A percentile compares a stretch with the other conserved stretches of the same genome.
Conservation (phyloP, 2,113 vertebrate species). For the Probosciger aterrimus region DNA sequence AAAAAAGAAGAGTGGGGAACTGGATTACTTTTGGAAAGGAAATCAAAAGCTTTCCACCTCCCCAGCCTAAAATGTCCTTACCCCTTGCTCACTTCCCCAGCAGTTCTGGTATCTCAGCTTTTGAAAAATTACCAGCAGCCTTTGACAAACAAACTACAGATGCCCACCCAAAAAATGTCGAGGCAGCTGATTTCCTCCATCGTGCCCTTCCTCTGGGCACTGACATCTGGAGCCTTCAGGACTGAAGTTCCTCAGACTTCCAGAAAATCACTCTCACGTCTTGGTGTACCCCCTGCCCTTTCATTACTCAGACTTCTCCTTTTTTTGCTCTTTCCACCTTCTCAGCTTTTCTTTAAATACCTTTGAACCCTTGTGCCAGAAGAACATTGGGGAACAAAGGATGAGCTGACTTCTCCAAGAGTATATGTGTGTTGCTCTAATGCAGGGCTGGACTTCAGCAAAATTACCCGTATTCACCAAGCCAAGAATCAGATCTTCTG, state of each 20-base stretch:
- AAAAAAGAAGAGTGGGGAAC: neutral
- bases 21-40: neutral
- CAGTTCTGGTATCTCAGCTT: neutral
- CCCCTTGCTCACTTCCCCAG: neutral
- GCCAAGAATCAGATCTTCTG: neutral
- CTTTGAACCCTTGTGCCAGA: neutral
- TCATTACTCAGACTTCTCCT: neutral
- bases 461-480: neutral
- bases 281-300: neutral
- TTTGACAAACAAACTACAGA: neutral
- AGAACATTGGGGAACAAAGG: neutral
- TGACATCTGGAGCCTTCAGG: neutral
- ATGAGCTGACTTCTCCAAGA: neutral
- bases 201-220: neutral
- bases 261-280: neutral
- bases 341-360: constrained; percentile 15
- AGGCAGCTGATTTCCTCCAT: neutral
- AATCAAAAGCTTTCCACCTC: neutral
- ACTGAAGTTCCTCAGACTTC: constrained; percentile 7
- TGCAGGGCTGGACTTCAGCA: neutral
- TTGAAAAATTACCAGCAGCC: neutral
- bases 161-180: neutral
- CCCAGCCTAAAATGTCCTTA: neutral
- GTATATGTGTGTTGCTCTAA: accelerated
- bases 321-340: neutral